These are phyloP conservation scores for Corythoichthys intestinalis DNA, from an alignment of 2,113 vertebrate genomes.

Conservation along the genomic window DNA sequence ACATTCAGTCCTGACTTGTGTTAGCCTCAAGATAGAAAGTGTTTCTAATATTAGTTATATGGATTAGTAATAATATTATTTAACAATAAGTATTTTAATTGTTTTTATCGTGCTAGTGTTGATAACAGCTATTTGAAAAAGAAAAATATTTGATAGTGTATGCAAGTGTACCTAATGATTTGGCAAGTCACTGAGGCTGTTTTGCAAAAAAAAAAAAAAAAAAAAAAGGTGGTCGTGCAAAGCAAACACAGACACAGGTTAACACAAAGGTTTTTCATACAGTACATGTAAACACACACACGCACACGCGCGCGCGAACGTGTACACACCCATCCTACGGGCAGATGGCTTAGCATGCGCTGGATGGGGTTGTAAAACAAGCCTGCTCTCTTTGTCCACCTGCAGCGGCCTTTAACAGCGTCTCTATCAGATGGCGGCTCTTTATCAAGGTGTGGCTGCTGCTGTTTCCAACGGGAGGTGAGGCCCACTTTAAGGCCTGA, in stretches of 20 bases:
- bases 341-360: conserved; percentile 68
- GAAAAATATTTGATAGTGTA: too few relatives aligned
- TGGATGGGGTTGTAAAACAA: conserved; percentile 73
- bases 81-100: too few relatives aligned
- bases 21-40: too few relatives aligned
- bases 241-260: neutral
- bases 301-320: neutral
- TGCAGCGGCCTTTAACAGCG: conserved; percentile 62
- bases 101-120: too few relatives aligned
- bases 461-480: conserved; percentile 38
- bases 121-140: too few relatives aligned
- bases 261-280: neutral
- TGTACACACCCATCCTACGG: conserved; percentile 28
- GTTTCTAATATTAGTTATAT: too few relatives aligned
- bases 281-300: neutral
- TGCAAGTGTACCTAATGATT: neutral
- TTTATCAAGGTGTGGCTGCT: conserved; percentile 72
- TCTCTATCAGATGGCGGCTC: conserved; percentile 71
- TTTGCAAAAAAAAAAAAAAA: neutral
- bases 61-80: too few relatives aligned
- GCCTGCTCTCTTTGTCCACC: conserved; percentile 71
- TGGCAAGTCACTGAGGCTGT: neutral
- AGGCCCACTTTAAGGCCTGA: conserved; percentile 3
- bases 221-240: neutral
- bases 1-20: too few relatives aligned